Base-by-base conservation (phyloP, 2,797 vertebrate species). In the Phoeniculus purpureus region DNA sequence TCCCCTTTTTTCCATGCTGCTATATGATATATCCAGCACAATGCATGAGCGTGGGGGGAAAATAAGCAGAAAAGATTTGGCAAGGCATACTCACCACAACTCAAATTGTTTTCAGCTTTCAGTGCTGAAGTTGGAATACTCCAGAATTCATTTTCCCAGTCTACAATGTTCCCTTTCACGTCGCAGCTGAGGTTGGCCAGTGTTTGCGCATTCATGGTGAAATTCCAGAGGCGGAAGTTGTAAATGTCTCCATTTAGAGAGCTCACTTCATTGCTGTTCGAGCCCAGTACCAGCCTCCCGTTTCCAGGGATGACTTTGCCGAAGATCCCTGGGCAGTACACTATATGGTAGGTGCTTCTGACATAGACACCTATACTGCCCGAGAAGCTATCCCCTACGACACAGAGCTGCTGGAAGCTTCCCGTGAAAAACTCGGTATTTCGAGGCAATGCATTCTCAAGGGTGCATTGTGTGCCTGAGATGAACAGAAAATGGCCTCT, bases 71-170 rank as follows among this genome's bases (percentile, higher is more conserved):
- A 86, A 65, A 20, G 52, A 71, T 73, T 91, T 89, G 59, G 80
- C 61, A 86, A 90, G 89, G 70, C n/a, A 3, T 91, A 98, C 99
- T 99, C 96, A 99, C 99, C 99, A 97, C 99, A 99, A 98, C 99
- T 99, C 91, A 99, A 98, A 64, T 98, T 97, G 96, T 96, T 96
- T 97, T 99, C 98, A 4, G 98, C 98, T 96, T 98, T 98, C 84
- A 98, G 97, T 72, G 97, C 93, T 19, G 96, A 91, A 22, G 97
- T 78, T 14, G 98, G 98, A 95, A 99, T 98, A 94, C 88, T 97
- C 99, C 99, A 99, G 94, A 98, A 98, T 87, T 96, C 96, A 96
- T 98, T 99, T 96, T 99, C 98, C 99, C 99, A 99, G 97, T 99
- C 99, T 15, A 99, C 87, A 90, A 99, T 89, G 88, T 98, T 98